These are phyloP conservation scores for Lepidurus couesii DNA, from an alignment of 1,140 invertebrate species.

Conservation along the genomic window DNA sequence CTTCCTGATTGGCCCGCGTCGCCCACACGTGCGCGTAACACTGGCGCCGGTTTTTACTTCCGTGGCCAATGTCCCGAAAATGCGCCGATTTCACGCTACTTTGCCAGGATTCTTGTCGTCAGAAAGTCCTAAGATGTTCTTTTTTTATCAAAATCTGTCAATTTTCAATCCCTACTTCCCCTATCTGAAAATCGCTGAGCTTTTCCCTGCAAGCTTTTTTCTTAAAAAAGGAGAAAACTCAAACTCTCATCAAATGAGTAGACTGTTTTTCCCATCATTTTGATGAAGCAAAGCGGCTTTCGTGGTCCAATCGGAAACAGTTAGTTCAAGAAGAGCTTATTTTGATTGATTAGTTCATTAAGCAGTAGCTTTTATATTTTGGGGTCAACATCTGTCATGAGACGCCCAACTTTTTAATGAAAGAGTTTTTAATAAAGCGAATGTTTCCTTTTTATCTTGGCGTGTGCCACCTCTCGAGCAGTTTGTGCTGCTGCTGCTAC, in stretches of 20 bases:
- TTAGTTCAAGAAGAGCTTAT: background rate
- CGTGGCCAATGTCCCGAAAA: conserved; percentile 8
- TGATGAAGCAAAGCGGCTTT: no score
- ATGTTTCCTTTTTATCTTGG: background rate
- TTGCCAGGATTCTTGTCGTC: background rate
- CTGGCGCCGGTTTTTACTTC: background rate
- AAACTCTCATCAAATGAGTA: no score
- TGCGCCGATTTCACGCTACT: background rate
- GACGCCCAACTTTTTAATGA: background rate
- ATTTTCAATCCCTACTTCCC: background rate
- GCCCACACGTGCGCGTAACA: background rate
- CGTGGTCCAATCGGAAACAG: no score
- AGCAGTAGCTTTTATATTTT: background rate
- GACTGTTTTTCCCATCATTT: no score
- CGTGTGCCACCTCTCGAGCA: background rate
- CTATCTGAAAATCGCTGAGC: background rate
- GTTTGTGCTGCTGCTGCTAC: background rate
- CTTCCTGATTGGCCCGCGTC: background rate
- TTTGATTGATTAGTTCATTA: background rate
- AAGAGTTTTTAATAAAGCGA: background rate
- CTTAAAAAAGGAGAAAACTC: no score
- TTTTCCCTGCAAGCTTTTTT: no score
- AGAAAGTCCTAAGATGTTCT: background rate
- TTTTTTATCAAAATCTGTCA: background rate
- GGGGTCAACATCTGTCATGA: background rate